phyloP scores from a whole-genome alignment of 37 sponge, comb jelly and placozoan genomes.

The Haliclona indistincta region DNA sequence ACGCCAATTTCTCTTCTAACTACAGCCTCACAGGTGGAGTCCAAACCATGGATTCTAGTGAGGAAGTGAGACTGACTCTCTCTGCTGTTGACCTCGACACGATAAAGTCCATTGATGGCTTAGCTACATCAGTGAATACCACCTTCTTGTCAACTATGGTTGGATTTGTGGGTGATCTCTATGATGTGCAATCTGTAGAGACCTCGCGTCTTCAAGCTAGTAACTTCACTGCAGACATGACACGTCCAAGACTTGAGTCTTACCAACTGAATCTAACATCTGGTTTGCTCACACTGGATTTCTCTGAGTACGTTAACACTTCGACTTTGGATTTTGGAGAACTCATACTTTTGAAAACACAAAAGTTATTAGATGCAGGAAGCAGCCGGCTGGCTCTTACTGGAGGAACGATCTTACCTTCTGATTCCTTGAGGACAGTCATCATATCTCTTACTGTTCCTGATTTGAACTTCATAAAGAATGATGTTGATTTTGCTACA shows the following conservation, averaged over 20 bases:
- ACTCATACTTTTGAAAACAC: slow-evolving; percentile 52
- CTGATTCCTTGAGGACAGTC: slow-evolving; percentile 37
- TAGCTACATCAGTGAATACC: slow-evolving; percentile 63
- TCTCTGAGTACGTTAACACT: slow-evolving; percentile 72
- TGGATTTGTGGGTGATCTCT: slow-evolving; percentile 49
- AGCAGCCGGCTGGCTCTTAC: slow-evolving; percentile 13
- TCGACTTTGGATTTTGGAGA: slow-evolving; percentile 48
- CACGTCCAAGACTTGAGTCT: slow-evolving; percentile 49
- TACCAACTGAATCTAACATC: slow-evolving; percentile 64
- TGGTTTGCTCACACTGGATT: slow-evolving; percentile 67
- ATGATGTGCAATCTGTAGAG: slow-evolving; percentile 3
- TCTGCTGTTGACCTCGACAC: slow-evolving; percentile 40
- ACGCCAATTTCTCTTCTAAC: slow-evolving; percentile 14
- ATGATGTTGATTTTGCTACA: slow-evolving; percentile 53
- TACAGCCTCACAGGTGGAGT: slow-evolving; percentile 57
- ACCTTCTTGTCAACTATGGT: slow-evolving; percentile 49
- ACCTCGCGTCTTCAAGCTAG: slow-evolving; percentile 27
- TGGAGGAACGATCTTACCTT: slow-evolving; percentile 59
- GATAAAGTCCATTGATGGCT: slow-evolving; percentile 50
- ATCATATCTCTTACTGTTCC: slow-evolving; percentile 33
- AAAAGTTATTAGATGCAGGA: not conserved
- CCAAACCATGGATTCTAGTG: slow-evolving; percentile 8
- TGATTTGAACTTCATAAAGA: slow-evolving; percentile 74
- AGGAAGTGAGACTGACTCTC: slow-evolving; percentile 27
- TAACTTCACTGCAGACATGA: slow-evolving; percentile 57